A percentile compares a stretch with the other conserved stretches of the same genome.
These are phyloP conservation scores for Contarinia nasturtii DNA, from an alignment of 1,140 invertebrate species.

Conservation along the genomic window DNA sequence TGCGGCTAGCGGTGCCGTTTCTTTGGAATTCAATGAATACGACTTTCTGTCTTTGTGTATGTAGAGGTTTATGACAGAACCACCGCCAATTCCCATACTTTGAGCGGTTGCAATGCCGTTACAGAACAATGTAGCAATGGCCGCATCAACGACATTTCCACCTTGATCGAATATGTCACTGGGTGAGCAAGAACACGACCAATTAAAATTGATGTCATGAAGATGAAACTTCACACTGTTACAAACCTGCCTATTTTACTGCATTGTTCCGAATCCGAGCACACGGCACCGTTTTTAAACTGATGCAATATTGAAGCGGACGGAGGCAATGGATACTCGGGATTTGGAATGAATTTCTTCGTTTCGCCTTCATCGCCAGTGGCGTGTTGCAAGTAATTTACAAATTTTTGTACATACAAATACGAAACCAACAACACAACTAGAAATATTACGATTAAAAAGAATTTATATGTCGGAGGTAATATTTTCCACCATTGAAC, in stretches of 20 bases:
- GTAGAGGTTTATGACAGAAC: slow-evolving; percentile 70
- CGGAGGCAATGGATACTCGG: neutral
- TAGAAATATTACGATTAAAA: too few relatives aligned
- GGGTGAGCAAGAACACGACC: neutral
- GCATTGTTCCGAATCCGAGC: slow-evolving; percentile 47
- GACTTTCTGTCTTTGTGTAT: slow-evolving; percentile 36
- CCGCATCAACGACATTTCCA: slow-evolving; percentile 75
- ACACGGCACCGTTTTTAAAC: slow-evolving; percentile 46
- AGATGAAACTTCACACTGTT: too few relatives aligned
- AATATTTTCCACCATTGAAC: too few relatives aligned
- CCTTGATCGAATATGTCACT: slow-evolving; percentile 45
- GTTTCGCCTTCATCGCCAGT: neutral
- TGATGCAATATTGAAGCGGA: slow-evolving; percentile 23
- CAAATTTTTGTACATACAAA: too few relatives aligned
- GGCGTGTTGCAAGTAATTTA: too few relatives aligned
- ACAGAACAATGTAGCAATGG: slow-evolving; percentile 68
- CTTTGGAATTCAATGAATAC: slow-evolving; percentile 56
- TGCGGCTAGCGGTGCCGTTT: slow-evolving; percentile 51
- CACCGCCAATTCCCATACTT: slow-evolving; percentile 77
- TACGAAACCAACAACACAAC: too few relatives aligned
- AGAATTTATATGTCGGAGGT: too few relatives aligned
- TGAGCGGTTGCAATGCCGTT: slow-evolving; percentile 68
- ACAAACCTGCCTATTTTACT: slow-evolving; percentile 47
- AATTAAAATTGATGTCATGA: too few relatives aligned
- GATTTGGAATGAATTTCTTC: neutral